phyloP scores from a whole-genome alignment of 2,113 vertebrate species.

The Periophthalmus modestus region DNA sequence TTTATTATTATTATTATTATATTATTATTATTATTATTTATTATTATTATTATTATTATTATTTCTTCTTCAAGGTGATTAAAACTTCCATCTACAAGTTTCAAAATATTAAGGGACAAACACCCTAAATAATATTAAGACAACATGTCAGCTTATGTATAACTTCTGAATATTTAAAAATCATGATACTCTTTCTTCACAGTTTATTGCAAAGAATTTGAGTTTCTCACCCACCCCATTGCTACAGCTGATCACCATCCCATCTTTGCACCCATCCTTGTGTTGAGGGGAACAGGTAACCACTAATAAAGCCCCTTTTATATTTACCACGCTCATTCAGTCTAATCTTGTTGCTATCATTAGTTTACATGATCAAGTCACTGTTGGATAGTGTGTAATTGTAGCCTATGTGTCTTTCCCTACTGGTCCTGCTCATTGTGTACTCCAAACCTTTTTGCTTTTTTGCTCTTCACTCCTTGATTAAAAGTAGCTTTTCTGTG shows the following conservation, averaged over 20 bases:
- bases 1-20: too few relatives aligned
- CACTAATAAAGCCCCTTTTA: slow-evolving; percentile 5
- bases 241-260: slow-evolving; percentile 10
- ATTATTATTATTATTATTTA: too few relatives aligned
- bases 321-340: not conserved
- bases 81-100: too few relatives aligned
- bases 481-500: slow-evolving; percentile 22
- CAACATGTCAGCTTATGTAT: not conserved
- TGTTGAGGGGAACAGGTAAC: slow-evolving; percentile 25
- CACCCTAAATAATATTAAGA: too few relatives aligned
- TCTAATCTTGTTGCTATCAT: not conserved
- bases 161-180: not conserved
- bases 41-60: too few relatives aligned
- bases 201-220: slow-evolving; percentile 8
- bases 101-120: too few relatives aligned
- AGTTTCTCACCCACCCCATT: slow-evolving; percentile 23
- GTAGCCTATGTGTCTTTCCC: not conserved
- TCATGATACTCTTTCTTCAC: not conserved
- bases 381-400: not conserved
- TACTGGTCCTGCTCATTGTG: not conserved
- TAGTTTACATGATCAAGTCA: not conserved
- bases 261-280: slow-evolving; percentile 21
- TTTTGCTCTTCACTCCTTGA: not conserved
- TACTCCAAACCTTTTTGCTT: not conserved
- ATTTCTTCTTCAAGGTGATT: not conserved